Evolutionary conservation across 2,888 invertebrate genomes (phyloP), one percentile per base, ranked within the genome.

Genomic region (Acleris holmiana): DNA sequence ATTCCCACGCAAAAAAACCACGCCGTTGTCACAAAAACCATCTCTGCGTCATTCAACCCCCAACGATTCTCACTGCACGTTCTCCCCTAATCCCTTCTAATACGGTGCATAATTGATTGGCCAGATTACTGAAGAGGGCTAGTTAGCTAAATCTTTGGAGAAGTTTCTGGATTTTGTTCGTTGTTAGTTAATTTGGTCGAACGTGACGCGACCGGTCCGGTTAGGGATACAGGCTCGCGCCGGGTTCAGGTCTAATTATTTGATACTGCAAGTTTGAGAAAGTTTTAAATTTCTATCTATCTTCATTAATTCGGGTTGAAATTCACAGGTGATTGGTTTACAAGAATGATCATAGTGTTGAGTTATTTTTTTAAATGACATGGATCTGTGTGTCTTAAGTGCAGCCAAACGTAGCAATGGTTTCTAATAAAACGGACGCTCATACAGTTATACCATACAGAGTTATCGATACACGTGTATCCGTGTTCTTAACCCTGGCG

Each of bases 121-220:
- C 13, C 53, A 53, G 53, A 41, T 53, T 53, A 53, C 50, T 50
- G 44, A 59, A 50, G 59, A 50, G 59, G 50, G 59, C 41, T 59
- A 59, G 59, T 59, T 50, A 59, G 50, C 41, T 15, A 18, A 59
- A 59, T 59, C 59, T 53, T 59, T 23, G 35, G 5, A 15, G 13
- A 59, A 59, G 41, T 59, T 40, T 21, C 41, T 59, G 50, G 59
- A 44, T 59, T 59, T 59, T 40, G 40, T 53, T 53, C 35, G 41
- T 59, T 59, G 59, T 59, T 50, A 23, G 50, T 59, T 40, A 44
- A n/a, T 41, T 41, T n/a, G 35, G 57, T 18, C 23, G 35, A 23
- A 23, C 40, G 41, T 17, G 50, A 25, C 50, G 55, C 44, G 59
- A 49, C 25, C 59, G 18, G 10, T 40, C 48, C 5, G 10, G 10